Conservation (phyloP, 2,113 vertebrate genomes). For the Archilochus colubris region DNA sequence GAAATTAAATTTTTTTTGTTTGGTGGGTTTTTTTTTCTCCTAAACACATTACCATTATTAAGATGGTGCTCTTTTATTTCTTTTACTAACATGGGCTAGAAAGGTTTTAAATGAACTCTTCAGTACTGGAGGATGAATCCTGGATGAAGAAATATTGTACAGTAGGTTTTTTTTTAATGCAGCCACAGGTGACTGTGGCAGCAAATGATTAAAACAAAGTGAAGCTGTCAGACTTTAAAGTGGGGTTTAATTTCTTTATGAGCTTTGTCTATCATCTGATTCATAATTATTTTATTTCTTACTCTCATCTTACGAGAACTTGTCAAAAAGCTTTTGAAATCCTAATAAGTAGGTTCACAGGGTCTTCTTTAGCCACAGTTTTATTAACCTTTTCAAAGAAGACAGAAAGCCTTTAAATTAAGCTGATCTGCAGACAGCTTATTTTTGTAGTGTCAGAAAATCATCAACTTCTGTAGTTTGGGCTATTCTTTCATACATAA, state of each 20-base stretch:
- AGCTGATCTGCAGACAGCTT: conserved; percentile 70
- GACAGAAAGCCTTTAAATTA: conserved; percentile 73
- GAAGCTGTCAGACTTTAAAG: conserved; percentile 42
- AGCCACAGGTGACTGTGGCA: not conserved
- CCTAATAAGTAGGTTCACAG: conserved; percentile 54
- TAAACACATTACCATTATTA: not conserved
- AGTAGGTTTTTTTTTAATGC: not conserved
- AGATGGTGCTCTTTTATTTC: not conserved
- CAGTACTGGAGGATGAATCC: not conserved
- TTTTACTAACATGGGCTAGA: not conserved
- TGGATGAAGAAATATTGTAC: not conserved
- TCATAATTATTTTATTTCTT: conserved; percentile 55
- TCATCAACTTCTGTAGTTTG: conserved; percentile 56
- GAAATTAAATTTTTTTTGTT: not conserved
- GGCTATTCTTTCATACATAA: conserved; percentile 66
- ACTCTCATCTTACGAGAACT: conserved; percentile 25
- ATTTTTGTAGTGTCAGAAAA: conserved; percentile 70
- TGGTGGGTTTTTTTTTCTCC: not conserved
- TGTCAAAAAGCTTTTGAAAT: conserved; percentile 69
- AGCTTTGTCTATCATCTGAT: conserved; percentile 48
- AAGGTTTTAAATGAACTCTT: not conserved
- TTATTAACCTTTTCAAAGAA: conserved; percentile 70
- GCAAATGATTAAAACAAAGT: conserved; percentile 39
- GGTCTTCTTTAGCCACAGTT: conserved; percentile 67
- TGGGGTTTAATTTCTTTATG: conserved; percentile 43